A percentile compares a stretch with the other conserved stretches of the same genome.
Conservation (phyloP, 2,113 vertebrate genomes). For the Strix aluco region DNA sequence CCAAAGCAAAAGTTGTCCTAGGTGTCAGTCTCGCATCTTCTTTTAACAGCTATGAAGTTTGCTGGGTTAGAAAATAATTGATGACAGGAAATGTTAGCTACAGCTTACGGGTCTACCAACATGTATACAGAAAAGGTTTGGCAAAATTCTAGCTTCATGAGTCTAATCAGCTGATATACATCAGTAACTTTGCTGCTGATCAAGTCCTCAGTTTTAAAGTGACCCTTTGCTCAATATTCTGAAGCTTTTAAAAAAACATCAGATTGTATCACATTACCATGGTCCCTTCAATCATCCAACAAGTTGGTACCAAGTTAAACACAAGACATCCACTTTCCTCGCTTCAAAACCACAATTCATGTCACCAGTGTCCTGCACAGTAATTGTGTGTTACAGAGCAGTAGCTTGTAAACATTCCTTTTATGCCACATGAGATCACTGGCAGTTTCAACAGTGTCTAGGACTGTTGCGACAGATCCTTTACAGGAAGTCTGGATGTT, state of each 20-base stretch:
- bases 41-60: neutral
- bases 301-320: neutral
- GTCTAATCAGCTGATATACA: neutral
- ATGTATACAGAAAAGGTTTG: neutral
- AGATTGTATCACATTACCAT: neutral
- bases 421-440: neutral
- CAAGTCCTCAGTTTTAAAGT: neutral
- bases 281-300: neutral
- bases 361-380: neutral
- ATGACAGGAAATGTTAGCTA: neutral
- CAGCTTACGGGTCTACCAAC: neutral
- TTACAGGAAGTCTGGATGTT: neutral
- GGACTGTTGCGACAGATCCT: accelerated
- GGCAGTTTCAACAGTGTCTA: neutral
- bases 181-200: neutral
- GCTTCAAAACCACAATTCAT: neutral
- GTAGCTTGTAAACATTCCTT: neutral
- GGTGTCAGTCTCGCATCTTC: neutral
- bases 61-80: neutral
- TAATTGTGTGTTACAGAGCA: neutral
- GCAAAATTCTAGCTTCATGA: neutral
- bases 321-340: neutral
- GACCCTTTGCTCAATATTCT: neutral
- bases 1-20: neutral
- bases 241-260: neutral